Percentiles rank a stretch among this genome's conserved stretches.
Conservation (phyloP, 2,888 invertebrate species). For the Campaea margaritaria region DNA sequence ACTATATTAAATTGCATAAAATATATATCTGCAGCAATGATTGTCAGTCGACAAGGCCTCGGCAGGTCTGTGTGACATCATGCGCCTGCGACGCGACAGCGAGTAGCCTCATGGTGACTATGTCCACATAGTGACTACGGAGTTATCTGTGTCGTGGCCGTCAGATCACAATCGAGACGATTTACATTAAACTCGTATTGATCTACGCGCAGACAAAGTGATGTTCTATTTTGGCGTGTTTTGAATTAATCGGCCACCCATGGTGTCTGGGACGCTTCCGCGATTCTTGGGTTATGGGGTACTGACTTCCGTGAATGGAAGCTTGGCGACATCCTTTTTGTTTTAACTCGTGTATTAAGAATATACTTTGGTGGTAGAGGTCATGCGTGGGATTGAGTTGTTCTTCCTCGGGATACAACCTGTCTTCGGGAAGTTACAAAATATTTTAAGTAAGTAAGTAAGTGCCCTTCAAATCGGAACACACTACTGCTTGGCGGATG, state of each 20-base stretch:
- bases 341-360: background rate
- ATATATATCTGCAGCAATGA: slow-evolving; percentile 38
- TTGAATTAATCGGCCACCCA: slow-evolving; percentile 73
- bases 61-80: slow-evolving; percentile 68
- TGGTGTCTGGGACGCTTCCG: slow-evolving; percentile 41
- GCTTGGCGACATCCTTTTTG: slow-evolving; percentile 7
- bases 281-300: slow-evolving; percentile 17
- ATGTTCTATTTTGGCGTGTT: slow-evolving; percentile 64
- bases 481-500: too few species aligned
- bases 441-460: too few species aligned
- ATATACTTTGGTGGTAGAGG: too few species aligned
- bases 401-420: too few species aligned
- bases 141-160: slow-evolving; percentile 28
- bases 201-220: slow-evolving; percentile 66
- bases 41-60: slow-evolving; percentile 53
- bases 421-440: too few species aligned
- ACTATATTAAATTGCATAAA: too few species aligned
- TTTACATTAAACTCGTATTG: slow-evolving; percentile 80
- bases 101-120: slow-evolving; percentile 1
- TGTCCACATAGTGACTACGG: slow-evolving; percentile 8
- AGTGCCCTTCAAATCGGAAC: too few species aligned
- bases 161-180: slow-evolving; percentile 76
- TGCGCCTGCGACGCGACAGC: slow-evolving; percentile 50
- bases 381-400: too few species aligned
- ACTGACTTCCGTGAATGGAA: slow-evolving; percentile 15